Evolutionary conservation across 2,797 vertebrate genomes (phyloP).

Genomic region (Myotis findleyi): DNA sequence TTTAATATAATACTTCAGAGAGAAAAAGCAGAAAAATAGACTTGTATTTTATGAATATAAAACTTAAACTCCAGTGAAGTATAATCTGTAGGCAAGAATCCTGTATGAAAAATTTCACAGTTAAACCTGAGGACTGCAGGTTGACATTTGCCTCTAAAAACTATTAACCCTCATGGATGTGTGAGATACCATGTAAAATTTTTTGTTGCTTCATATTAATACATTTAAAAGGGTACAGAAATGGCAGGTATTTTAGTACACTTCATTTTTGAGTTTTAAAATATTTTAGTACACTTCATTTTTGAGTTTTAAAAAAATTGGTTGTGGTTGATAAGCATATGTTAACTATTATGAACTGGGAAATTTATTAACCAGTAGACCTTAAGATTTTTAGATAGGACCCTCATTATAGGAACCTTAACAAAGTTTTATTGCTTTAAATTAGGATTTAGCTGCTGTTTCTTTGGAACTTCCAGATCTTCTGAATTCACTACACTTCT

Average conservation of each 20-base stretch:
- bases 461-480: slow-evolving; percentile 93
- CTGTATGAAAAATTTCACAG: not conserved
- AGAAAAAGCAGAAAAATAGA: slow-evolving; percentile 22
- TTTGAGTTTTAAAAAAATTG: slow-evolving; percentile 47
- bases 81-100: not conserved
- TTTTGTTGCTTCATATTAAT: not conserved
- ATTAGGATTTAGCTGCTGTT: slow-evolving; percentile 89
- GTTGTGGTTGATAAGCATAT: not conserved
- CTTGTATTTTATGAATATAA: not conserved
- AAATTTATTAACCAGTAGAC: slow-evolving; percentile 2
- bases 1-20: not conserved
- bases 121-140: not conserved
- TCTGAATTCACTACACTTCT: slow-evolving; percentile 93
- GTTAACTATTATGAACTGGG: not conserved
- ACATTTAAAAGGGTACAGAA: not conserved
- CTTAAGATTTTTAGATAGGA: not conserved
- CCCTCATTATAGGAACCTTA: not conserved
- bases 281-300: slow-evolving; percentile 32
- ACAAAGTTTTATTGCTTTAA: slow-evolving; percentile 66
- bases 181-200: not conserved
- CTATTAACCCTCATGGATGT: not conserved
- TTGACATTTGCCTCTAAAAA: slow-evolving; percentile 36
- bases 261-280: slow-evolving; percentile 58
- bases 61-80: not conserved
- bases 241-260: not conserved